These are phyloP conservation scores for Falco novaeseelandiae DNA, from an alignment of 2,797 vertebrate species.

Conservation along the genomic window DNA sequence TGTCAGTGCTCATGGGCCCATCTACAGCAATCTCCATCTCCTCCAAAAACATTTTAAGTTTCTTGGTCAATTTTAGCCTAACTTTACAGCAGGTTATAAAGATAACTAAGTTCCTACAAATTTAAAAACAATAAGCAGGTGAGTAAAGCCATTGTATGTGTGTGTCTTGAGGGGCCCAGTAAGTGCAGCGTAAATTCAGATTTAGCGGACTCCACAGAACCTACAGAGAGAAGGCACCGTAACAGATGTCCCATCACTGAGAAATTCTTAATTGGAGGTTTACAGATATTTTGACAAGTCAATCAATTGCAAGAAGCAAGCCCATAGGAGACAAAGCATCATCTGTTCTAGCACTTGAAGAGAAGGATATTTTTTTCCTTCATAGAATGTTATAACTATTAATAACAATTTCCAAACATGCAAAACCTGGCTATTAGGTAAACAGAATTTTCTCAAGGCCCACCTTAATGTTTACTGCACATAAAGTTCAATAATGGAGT, in stretches of 20 bases:
- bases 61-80: neutral
- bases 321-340: neutral
- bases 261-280: neutral
- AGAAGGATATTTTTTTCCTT: neutral
- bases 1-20: neutral
- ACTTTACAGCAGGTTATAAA: neutral
- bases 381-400: neutral
- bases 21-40: neutral
- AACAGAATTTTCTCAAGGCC: neutral
- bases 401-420: neutral
- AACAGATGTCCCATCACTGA: neutral
- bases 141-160: neutral
- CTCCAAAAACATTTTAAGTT: neutral
- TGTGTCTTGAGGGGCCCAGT: neutral
- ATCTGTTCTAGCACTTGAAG: neutral
- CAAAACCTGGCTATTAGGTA: neutral
- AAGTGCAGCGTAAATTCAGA: neutral
- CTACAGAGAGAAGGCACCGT: neutral
- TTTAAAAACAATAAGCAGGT: neutral
- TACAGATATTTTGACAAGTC: neutral
- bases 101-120: neutral
- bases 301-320: neutral
- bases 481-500: neutral
- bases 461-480: neutral
- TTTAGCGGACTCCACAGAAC: neutral